Conservation (phyloP, 2,888 invertebrate genomes). For the Orthosia gothica region DNA sequence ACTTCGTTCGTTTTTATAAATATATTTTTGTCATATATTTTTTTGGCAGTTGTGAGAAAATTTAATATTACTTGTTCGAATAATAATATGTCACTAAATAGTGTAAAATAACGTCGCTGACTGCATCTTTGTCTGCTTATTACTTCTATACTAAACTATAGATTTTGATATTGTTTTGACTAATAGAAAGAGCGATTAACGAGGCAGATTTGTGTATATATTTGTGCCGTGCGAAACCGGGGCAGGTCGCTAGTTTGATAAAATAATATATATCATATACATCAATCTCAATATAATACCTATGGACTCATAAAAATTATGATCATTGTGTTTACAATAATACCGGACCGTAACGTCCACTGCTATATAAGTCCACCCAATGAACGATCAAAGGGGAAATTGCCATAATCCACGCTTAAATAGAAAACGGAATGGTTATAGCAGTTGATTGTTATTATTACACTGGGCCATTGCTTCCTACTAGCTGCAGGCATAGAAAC, state of each 20-base stretch:
- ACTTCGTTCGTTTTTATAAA: neutral
- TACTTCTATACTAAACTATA: too few species aligned
- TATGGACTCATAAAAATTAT: constrained; percentile 3
- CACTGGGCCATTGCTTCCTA: neutral
- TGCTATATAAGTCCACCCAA: constrained; percentile 7
- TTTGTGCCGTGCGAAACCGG: too few species aligned
- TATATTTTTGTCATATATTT: neutral
- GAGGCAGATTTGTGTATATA: too few species aligned
- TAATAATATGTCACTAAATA: too few species aligned
- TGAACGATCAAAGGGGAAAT: constrained; percentile 10
- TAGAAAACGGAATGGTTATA: constrained; percentile 22
- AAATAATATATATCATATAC: too few species aligned
- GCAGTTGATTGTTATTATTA: constrained; percentile 5
- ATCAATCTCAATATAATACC: neutral
- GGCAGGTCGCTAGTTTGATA: too few species aligned
- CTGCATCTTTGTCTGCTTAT: too few species aligned
- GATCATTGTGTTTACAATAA: constrained; percentile 13
- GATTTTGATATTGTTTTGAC: too few species aligned
- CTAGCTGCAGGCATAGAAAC: neutral
- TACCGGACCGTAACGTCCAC: neutral
- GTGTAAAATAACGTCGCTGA: too few species aligned
- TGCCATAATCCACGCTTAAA: constrained; percentile 25
- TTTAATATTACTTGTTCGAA: neutral
- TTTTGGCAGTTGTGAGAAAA: neutral
- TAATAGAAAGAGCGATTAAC: too few species aligned